Evolutionary conservation across 2,888 invertebrate species (phyloP).

Genomic region (Clivina fossor): DNA sequence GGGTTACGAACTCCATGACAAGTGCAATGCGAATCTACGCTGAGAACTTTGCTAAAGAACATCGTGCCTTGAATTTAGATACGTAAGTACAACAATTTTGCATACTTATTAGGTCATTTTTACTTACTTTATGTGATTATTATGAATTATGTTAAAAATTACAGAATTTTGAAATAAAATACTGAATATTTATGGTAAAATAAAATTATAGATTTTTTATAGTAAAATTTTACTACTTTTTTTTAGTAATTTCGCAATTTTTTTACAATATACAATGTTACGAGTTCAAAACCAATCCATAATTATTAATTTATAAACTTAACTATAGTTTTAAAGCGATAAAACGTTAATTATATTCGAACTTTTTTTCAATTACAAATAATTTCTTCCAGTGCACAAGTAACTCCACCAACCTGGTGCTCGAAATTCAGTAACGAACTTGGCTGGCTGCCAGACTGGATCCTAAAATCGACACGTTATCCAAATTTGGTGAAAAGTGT

Average conservation of each 20-base stretch:
- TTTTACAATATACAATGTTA: background rate
- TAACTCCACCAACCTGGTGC: constrained; percentile 71
- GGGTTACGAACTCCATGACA: constrained; percentile 72
- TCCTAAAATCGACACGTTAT: constrained; percentile 63
- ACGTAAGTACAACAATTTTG: constrained; percentile 46
- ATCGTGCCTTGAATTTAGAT: constrained; percentile 38
- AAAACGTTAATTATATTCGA: background rate
- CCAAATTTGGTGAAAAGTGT: constrained; percentile 69
- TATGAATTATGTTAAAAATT: too few species aligned
- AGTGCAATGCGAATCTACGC: constrained; percentile 75
- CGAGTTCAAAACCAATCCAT: background rate
- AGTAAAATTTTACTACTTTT: background rate
- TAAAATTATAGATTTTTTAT: too few species aligned
- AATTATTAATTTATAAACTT: background rate
- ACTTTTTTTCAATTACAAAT: background rate
- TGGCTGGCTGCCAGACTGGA: constrained; percentile 58
- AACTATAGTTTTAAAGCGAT: background rate
- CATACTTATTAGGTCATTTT: too few species aligned
- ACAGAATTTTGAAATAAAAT: too few species aligned
- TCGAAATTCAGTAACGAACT: constrained; percentile 75
- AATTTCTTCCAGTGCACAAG: constrained; percentile 60
- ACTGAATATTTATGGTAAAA: too few species aligned
- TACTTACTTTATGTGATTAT: too few species aligned
- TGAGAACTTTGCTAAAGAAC: constrained; percentile 57
- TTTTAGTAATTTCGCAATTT: background rate